phyloP scores from a whole-genome alignment of 2,888 invertebrate species.

The Caenorhabditis sp. region DNA sequence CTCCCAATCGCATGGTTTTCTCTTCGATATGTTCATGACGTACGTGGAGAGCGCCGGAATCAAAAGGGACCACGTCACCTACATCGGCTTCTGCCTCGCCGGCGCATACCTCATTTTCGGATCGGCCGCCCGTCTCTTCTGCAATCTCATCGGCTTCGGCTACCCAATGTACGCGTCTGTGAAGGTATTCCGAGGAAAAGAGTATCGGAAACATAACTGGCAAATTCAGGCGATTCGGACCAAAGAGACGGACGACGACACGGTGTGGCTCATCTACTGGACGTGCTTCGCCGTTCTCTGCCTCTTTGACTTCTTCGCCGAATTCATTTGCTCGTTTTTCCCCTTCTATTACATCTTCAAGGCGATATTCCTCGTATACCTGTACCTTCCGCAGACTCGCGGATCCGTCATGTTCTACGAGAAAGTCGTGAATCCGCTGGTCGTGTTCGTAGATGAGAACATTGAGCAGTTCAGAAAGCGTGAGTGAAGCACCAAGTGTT shows the following conservation, averaged over 20 bases:
- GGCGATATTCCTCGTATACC: conserved; percentile 81
- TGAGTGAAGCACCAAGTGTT: neutral
- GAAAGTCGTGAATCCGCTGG: conserved; percentile 65
- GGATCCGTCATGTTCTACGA: conserved; percentile 80
- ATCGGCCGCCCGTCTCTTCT: conserved; percentile 92
- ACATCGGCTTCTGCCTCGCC: conserved; percentile 78
- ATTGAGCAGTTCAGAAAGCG: conserved; percentile 16
- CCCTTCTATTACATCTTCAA: conserved; percentile 84
- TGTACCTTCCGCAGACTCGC: conserved; percentile 80
- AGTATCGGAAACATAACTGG: too few relatives aligned
- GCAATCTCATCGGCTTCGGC: conserved; percentile 92
- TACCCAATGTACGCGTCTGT: conserved; percentile 91
- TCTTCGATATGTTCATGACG: conserved; percentile 42
- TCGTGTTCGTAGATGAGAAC: conserved; percentile 25
- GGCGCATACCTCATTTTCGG: conserved; percentile 94
- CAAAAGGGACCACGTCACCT: conserved; percentile 58
- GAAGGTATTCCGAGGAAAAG: too few relatives aligned
- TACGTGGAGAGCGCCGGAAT: conserved; percentile 40
- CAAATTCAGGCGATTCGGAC: conserved; percentile 81
- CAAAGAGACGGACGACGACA: conserved; percentile 80
- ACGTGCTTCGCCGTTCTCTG: conserved; percentile 95
- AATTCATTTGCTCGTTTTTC: conserved; percentile 88
- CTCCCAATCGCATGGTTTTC: conserved; percentile 44
- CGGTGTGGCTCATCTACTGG: conserved; percentile 97
- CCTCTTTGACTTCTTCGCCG: conserved; percentile 92